Base-by-base conservation (phyloP, 2,888 invertebrate species). In the Zygaena filipendulae region DNA sequence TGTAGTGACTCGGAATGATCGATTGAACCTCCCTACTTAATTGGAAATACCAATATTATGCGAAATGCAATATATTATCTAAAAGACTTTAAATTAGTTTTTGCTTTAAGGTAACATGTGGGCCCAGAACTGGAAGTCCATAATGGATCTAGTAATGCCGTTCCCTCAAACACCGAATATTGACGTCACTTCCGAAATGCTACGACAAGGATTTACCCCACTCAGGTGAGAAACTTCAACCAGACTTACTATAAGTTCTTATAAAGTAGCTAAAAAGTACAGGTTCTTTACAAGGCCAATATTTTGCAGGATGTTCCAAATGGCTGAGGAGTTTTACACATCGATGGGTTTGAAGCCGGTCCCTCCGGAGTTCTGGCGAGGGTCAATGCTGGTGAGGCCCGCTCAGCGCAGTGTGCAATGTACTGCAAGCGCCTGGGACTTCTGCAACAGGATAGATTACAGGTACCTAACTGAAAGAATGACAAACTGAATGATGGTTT, bases 361-460 rank as follows among this genome's bases (percentile, higher is more conserved):
- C 75, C 87, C 92, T 0, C 87, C 88, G 0, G 88, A 90, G 63
- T 95, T 94, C 74, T 94, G 94, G 92, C 83, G 87, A 21, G 84
- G 86, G 13, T 93, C 93, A 0, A 82, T 94, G 82, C 72, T 95
- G 14, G 87, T 87, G 40, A 84, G 88, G 33, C 92, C 94, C 0
- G 61, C 82, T 8, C 87, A 88, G 40, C 80, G 88, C 35, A 87
- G 82, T 57, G 86, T 85, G 0, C 87, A 88, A 42, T 91, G 90
- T 46, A 87, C 87, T 1, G 84, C 90, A 1, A 89, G 89, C 34
- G 89, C 93, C 1, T 93, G 92, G 92, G 92, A 94, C 61, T 91
- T 93, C 64, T 91, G 89, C 52, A 91, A 93, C 50, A 82, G 85
- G 47, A 82, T 88, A 10, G 94, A 95, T 58, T 93, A 87, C 57